Conservation (phyloP, 2,797 vertebrate genomes). For the Bovichtus diacanthus region DNA sequence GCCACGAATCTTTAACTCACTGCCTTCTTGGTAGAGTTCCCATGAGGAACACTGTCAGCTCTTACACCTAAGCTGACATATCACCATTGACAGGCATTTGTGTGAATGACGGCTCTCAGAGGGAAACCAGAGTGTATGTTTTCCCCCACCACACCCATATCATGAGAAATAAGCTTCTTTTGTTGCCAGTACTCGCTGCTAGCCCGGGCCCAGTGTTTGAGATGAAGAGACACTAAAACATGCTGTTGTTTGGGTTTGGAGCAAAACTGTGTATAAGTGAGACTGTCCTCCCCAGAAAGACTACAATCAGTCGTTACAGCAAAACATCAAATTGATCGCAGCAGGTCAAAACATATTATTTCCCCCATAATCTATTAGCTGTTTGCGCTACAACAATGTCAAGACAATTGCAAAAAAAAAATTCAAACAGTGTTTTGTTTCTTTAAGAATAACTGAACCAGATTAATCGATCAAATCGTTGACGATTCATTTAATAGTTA, state of each 20-base stretch:
- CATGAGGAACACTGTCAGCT: conserved; percentile 32
- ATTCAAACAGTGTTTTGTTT: no score
- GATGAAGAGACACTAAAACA: background rate
- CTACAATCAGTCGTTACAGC: conserved; percentile 1
- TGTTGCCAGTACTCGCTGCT: background rate
- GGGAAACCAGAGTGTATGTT: conserved; percentile 18
- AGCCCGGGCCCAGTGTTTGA: background rate
- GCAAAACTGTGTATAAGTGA: background rate
- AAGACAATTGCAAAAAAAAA: no score
- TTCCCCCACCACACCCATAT: background rate
- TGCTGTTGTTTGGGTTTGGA: background rate
- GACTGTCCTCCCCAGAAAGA: conserved; percentile 8
- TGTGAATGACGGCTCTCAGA: conserved; percentile 30
- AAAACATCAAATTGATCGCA: background rate
- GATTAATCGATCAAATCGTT: no score
- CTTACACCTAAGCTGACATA: conserved; percentile 21
- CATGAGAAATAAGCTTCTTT: conserved; percentile 14
- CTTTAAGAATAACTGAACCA: no score
- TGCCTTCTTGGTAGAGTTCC: conserved; percentile 18
- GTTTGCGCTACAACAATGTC: no score
- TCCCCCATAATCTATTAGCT: no score
- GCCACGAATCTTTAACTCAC: conserved; percentile 25
- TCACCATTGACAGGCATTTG: conserved; percentile 38
- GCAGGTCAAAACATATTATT: no score
- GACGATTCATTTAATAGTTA: no score